Percentiles rank a stretch among this genome's conserved stretches.
Evolutionary conservation across 2,113 vertebrate species (phyloP).

Genomic region (Tragelaphus scriptus): DNA sequence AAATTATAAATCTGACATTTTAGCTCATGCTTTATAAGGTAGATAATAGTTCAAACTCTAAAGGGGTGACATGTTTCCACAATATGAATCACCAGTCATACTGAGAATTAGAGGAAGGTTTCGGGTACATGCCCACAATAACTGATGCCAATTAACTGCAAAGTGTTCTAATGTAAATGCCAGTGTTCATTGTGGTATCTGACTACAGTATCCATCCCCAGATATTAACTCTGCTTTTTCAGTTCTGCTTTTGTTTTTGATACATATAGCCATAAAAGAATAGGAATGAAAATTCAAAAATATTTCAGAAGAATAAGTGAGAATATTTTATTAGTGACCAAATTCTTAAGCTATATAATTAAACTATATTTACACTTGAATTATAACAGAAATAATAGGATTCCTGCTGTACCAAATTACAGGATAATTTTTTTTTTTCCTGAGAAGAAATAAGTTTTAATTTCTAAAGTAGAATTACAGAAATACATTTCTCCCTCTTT

Average conservation of each 20-base stretch:
- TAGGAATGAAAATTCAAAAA: not conserved
- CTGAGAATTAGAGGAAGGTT: not conserved
- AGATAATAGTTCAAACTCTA: not conserved
- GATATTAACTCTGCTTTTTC: not conserved
- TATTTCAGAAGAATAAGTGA: not conserved
- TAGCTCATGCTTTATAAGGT: not conserved
- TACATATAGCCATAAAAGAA: not conserved
- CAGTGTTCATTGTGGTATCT: not conserved
- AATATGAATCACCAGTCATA: not conserved
- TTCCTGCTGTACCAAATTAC: not conserved
- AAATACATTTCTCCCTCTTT: not conserved
- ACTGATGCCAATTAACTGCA: not conserved
- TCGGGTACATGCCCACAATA: too few relatives aligned
- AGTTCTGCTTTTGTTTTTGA: not conserved
- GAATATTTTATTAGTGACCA: not conserved
- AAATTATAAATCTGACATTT: not conserved
- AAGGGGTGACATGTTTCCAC: not conserved
- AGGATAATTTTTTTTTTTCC: not conserved
- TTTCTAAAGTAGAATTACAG: not conserved
- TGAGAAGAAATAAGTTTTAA: not conserved
- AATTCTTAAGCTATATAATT: not conserved
- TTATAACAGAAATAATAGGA: not conserved
- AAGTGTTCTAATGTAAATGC: not conserved
- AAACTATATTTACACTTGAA: not conserved
- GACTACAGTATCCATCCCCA: not conserved